Conservation (phyloP, 2,888 invertebrate species). For the Opisthograptis luteolata region DNA sequence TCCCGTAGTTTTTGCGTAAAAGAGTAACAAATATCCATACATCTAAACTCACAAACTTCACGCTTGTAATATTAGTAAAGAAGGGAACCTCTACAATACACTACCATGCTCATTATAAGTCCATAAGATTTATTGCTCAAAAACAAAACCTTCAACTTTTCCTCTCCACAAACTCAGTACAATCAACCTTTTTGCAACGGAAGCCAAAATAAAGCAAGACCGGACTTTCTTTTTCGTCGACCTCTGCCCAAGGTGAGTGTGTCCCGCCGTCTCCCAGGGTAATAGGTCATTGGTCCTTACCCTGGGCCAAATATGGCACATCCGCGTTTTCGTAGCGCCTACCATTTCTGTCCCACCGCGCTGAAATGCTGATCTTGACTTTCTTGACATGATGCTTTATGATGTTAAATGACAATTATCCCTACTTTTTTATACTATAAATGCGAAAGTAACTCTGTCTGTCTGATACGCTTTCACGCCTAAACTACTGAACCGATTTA, state of each 20-base stretch:
- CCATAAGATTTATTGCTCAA: slow-evolving; percentile 14
- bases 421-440: too few relatives aligned
- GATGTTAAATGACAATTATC: slow-evolving; percentile 19
- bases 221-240: slow-evolving; percentile 38
- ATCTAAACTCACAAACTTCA: too few relatives aligned
- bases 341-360: slow-evolving; percentile 23
- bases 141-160: slow-evolving; percentile 29
- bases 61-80: too few relatives aligned
- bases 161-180: slow-evolving; percentile 28
- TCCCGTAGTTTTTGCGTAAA: too few relatives aligned
- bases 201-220: slow-evolving; percentile 32
- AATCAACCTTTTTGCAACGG: slow-evolving; percentile 34
- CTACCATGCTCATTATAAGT: too few relatives aligned
- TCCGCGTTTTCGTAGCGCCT: slow-evolving; percentile 38
- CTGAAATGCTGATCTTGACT: slow-evolving; percentile 21
- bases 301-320: slow-evolving; percentile 48
- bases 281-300: slow-evolving; percentile 63
- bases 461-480: too few relatives aligned
- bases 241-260: slow-evolving; percentile 34
- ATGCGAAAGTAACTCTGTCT: too few relatives aligned
- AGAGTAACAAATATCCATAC: too few relatives aligned
- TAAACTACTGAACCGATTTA: too few relatives aligned
- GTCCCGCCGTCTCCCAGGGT: slow-evolving; percentile 37
- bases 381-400: too few relatives aligned
- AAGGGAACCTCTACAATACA: too few relatives aligned